Conservation (phyloP, 2,888 invertebrate genomes). For the Eristalinus sepulchralis region DNA sequence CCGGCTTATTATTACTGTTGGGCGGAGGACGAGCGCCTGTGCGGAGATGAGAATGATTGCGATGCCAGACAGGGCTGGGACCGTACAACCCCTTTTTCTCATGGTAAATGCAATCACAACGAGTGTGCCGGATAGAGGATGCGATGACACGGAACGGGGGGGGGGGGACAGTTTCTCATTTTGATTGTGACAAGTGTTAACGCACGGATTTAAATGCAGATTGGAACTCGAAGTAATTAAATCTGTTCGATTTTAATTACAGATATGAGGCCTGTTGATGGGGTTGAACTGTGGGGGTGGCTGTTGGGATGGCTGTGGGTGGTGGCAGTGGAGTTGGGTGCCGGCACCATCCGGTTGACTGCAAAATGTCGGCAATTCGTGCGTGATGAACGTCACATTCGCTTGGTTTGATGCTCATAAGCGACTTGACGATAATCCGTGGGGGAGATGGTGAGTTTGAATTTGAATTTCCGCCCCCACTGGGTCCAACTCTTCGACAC, state of each 20-base stretch:
- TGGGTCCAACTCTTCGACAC: too few species aligned
- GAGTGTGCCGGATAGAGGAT: neutral
- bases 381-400: neutral
- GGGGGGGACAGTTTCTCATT: neutral
- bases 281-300: too few species aligned
- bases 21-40: neutral
- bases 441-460: too few species aligned
- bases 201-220: conserved; percentile 16
- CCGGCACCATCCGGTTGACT: neutral
- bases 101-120: conserved; percentile 31
- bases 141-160: neutral
- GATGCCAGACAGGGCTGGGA: neutral
- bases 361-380: too few species aligned
- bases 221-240: conserved; percentile 32
- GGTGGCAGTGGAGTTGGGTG: neutral
- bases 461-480: too few species aligned
- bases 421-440: too few species aligned
- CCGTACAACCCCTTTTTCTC: conserved; percentile 10
- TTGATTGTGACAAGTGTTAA: conserved; percentile 26
- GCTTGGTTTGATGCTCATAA: conserved; percentile 3
- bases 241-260: conserved; percentile 52
- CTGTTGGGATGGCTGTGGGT: too few species aligned
- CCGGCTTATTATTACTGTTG: conserved; percentile 29
- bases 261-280: conserved; percentile 5
- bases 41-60: neutral